Evolutionary conservation across 2,113 vertebrate genomes (phyloP), one percentile per base, ranked within the genome.

Genomic region (Bungarus multicinctus): DNA sequence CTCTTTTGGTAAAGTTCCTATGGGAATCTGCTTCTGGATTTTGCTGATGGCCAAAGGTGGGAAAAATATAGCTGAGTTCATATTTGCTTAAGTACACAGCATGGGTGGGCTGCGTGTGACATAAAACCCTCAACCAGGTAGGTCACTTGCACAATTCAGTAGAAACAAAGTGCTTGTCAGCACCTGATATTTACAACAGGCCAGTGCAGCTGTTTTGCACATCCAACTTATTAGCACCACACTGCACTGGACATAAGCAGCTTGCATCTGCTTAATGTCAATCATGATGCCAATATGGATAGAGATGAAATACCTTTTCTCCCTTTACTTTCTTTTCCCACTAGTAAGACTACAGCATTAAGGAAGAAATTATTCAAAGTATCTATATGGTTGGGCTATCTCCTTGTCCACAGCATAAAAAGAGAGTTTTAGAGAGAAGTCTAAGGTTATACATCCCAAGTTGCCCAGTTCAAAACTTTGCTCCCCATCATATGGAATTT

Each of bases 131-230:
- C 74, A 90, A 64, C 54, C 88, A 86, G 88, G 52, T 86, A 39
- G 74, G 92, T 86, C 22, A 90, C 74, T 93, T 57, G 39, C 22
- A 47, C 43, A 89, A 53, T 90, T 90, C 23, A 58, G 12, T 55
- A 53, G 43, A 90, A 55, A 27, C 74, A 5, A 90, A 90, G 43
- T 43, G 55, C 54, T 90, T 93, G 74, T 86, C 22, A 11, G 53
- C 92, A 93, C 89, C 89, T 64, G 89, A 60, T 93, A 93, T 93
- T 93, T 93, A 90, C 92, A 90, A 87, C 45, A 87, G n/a, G 88
- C 50, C 74, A 86, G 74, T 86, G 89, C 89, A 93, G 89, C 92
- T 93, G 92, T 93, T 93, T 93, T 93, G 88, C 45, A 86, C 92
- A 93, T 93, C 88, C 45, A 90, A 86, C 55, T n/a, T 90, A 53